These are phyloP conservation scores for Austrolebias charrua DNA, from an alignment of 2,797 vertebrate species.

Conservation along the genomic window DNA sequence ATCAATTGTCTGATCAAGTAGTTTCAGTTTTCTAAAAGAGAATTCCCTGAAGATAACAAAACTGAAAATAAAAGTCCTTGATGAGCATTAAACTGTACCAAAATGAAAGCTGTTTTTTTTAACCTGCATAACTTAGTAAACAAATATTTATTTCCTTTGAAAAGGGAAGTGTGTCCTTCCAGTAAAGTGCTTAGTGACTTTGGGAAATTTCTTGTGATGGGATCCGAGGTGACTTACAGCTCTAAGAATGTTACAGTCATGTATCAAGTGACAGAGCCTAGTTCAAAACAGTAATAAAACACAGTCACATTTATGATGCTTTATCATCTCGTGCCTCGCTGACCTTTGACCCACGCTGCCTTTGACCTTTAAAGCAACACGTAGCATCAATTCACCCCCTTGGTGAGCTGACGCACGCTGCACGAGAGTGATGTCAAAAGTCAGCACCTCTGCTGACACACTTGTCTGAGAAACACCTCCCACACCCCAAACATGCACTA, in stretches of 20 bases:
- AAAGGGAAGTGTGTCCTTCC: slow-evolving; percentile 32
- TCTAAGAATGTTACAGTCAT: not conserved
- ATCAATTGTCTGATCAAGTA: too few relatives aligned
- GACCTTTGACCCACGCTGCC: slow-evolving; percentile 58
- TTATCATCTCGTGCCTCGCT: not conserved
- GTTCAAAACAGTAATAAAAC: too few relatives aligned
- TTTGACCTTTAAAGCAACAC: not conserved
- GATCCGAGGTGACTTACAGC: not conserved
- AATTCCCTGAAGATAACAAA: slow-evolving; percentile 3
- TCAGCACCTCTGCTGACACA: slow-evolving; percentile 21
- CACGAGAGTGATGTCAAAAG: slow-evolving; percentile 24
- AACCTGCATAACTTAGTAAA: not conserved
- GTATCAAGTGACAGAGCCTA: not conserved
- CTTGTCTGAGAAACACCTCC: slow-evolving; percentile 47
- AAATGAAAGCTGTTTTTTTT: slow-evolving; percentile 7
- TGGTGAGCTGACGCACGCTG: not conserved
- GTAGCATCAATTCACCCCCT: not conserved
- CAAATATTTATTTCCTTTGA: not conserved
- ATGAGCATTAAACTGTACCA: not conserved
- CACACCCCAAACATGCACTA: slow-evolving; percentile 27
- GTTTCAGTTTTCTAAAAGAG: not conserved
- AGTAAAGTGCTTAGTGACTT: slow-evolving; percentile 13
- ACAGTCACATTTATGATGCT: not conserved
- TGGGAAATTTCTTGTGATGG: slow-evolving; percentile 24
- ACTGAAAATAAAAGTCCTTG: slow-evolving; percentile 41